Evolutionary conservation across 2,113 vertebrate species (phyloP).

Genomic region (Campylomormyrus tamandua): DNA sequence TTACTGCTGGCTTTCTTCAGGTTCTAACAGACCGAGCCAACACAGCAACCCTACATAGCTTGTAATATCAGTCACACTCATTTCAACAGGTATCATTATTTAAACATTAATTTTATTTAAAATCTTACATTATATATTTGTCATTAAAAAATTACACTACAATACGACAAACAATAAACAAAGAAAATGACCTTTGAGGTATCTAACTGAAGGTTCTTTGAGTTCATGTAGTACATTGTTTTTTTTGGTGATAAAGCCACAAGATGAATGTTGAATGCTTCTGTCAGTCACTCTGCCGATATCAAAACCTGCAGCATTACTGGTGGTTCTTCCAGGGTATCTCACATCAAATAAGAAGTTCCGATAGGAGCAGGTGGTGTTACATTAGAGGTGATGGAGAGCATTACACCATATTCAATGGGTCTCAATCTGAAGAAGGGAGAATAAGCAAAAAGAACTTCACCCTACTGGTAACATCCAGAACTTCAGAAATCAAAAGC

Average conservation of each 20-base stretch:
- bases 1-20: background rate
- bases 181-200: background rate
- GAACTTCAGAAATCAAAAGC: background rate
- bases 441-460: background rate
- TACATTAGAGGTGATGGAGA: background rate
- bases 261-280: background rate
- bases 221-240: background rate
- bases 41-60: background rate
- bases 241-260: background rate
- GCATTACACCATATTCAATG: background rate
- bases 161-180: background rate
- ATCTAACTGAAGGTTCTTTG: background rate
- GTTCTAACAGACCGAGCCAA: background rate
- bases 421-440: background rate
- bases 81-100: background rate
- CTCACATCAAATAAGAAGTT: background rate
- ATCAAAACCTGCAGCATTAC: background rate
- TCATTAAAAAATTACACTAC: background rate
- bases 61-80: background rate
- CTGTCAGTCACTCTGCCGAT: background rate
- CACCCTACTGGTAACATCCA: background rate
- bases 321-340: background rate
- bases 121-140: background rate
- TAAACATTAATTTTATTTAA: background rate
- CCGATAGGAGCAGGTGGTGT: background rate